Evolutionary conservation across 2,113 vertebrate genomes (phyloP).

Genomic region (Pseudopipra pipra): DNA sequence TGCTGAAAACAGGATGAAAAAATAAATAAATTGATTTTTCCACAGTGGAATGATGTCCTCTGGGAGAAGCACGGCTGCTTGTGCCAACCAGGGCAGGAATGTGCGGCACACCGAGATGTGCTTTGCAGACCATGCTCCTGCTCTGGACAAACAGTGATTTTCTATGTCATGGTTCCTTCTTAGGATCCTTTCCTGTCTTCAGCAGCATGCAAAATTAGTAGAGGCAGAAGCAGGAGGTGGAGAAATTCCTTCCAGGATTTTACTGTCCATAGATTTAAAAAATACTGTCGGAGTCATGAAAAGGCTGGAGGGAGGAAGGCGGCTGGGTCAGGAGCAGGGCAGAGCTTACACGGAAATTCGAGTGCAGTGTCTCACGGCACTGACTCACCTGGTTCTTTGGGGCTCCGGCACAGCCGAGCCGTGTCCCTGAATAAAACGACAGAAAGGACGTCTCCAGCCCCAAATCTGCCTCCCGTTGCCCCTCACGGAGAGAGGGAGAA

Average conservation of each 20-base stretch:
- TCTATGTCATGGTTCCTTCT: background rate
- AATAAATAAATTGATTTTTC: background rate
- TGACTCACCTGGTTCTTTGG: background rate
- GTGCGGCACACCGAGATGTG: background rate
- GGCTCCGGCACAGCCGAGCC: background rate
- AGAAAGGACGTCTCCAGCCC: background rate
- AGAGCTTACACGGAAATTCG: background rate
- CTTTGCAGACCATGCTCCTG: background rate
- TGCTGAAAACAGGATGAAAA: background rate
- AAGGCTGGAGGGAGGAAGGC: background rate
- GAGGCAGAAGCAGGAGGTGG: background rate
- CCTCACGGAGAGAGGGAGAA: background rate
- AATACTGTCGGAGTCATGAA: background rate
- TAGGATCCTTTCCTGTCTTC: background rate
- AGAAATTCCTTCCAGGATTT: background rate
- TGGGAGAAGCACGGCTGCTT: background rate
- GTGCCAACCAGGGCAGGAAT: background rate
- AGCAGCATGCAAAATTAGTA: background rate
- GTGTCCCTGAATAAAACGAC: fast-evolving
- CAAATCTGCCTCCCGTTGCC: background rate
- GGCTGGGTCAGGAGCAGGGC: background rate
- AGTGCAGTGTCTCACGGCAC: background rate
- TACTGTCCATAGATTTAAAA: background rate
- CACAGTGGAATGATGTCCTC: background rate
- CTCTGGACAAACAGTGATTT: background rate